Evolutionary conservation across 2,797 vertebrate species (phyloP).

Genomic region (Vespertilio murinus): DNA sequence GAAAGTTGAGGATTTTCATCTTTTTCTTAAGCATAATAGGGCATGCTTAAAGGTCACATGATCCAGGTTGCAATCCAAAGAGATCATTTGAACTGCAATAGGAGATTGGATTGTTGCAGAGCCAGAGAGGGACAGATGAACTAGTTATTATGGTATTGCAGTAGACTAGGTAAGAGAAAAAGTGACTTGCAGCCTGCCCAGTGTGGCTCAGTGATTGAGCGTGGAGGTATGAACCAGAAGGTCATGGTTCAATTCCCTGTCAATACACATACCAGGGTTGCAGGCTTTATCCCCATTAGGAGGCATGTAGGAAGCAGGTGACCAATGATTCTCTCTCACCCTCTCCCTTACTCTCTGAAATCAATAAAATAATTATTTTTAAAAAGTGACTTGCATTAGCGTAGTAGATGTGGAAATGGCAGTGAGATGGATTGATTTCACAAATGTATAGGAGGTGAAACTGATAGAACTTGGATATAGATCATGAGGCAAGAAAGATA

Average conservation of each 20-base stretch:
- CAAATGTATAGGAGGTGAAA: neutral
- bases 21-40: neutral
- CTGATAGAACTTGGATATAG: neutral
- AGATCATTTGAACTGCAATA: neutral
- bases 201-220: too few species aligned
- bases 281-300: too few species aligned
- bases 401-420: neutral
- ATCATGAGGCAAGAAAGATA: neutral
- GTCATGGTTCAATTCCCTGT: too few species aligned
- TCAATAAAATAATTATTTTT: too few species aligned
- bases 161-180: conserved; percentile 1
- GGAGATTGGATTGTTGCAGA: neutral
- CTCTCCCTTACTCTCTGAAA: too few species aligned
- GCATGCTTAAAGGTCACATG: neutral
- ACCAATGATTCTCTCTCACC: too few species aligned
- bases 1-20: neutral
- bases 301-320: too few species aligned
- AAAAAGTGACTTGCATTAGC: neutral
- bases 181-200: neutral
- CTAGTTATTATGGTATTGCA: neutral
- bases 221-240: too few species aligned
- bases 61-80: neutral
- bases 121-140: neutral
- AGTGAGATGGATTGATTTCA: neutral
- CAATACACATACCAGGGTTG: too few species aligned